phyloP scores from a whole-genome alignment of 1,140 invertebrate genomes.

The Pentalonia nigronervosa region DNA sequence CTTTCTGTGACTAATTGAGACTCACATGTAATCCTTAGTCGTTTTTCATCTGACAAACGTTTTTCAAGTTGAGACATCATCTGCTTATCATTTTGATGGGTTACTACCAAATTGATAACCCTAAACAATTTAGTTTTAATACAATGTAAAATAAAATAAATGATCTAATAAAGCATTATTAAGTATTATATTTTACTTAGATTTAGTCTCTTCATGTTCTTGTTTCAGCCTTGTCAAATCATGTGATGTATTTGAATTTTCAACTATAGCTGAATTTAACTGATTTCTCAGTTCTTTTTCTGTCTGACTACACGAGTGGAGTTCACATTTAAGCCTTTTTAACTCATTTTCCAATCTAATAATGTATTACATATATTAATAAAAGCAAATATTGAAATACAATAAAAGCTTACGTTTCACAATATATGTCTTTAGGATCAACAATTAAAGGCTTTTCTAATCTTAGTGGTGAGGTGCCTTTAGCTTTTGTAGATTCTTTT shows the following conservation, averaged over 20 bases:
- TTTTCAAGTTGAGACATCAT: slow-evolving; percentile 79
- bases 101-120: slow-evolving; percentile 75
- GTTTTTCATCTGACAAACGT: slow-evolving; percentile 83
- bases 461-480: slow-evolving; percentile 49
- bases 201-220: slow-evolving; percentile 83
- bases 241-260: slow-evolving; percentile 77
- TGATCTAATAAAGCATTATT: slow-evolving; percentile 62
- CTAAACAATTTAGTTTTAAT: slow-evolving; percentile 63
- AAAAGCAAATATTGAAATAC: not conserved
- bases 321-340: slow-evolving; percentile 81
- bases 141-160: slow-evolving; percentile 59
- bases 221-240: slow-evolving; percentile 81
- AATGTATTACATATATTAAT: slow-evolving; percentile 53
- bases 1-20: slow-evolving; percentile 79
- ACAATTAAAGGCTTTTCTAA: slow-evolving; percentile 46
- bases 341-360: slow-evolving; percentile 72
- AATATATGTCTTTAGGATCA: slow-evolving; percentile 50
- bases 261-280: slow-evolving; percentile 72
- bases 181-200: slow-evolving; percentile 67
- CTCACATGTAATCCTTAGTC: slow-evolving; percentile 76
- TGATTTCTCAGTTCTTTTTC: slow-evolving; percentile 87
- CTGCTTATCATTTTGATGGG: slow-evolving; percentile 80
- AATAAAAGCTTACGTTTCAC: slow-evolving; percentile 49
- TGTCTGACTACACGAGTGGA: slow-evolving; percentile 77
- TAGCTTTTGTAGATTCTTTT: slow-evolving; percentile 48